phyloP scores from a whole-genome alignment of 2,113 vertebrate species.

The Shinisaurus crocodilurus region DNA sequence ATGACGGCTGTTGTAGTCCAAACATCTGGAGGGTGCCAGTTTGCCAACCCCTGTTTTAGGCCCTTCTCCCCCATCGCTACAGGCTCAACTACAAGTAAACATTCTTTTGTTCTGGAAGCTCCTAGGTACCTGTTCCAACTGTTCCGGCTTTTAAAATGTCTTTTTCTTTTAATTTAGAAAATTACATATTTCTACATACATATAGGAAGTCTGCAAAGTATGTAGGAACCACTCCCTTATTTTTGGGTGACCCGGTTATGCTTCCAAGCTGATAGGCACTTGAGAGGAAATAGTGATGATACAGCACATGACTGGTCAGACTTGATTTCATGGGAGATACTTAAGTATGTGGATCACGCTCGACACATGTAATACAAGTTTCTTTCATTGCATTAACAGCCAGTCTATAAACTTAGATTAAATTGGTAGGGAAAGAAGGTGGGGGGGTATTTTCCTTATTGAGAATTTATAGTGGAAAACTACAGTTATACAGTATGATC shows the following conservation, averaged over 20 bases:
- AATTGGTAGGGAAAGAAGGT: constrained; percentile 39
- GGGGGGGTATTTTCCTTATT: constrained; percentile 18
- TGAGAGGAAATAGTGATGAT: not conserved
- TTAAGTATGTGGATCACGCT: not conserved
- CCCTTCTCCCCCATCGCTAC: no score
- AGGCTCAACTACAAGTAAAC: not conserved
- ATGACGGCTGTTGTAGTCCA: no score
- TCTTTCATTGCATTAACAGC: constrained; percentile 44
- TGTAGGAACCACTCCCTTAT: no score
- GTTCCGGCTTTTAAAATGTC: not conserved
- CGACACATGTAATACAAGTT: not conserved
- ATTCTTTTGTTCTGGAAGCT: not conserved
- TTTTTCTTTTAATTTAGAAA: not conserved
- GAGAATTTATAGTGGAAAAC: constrained; percentile 48
- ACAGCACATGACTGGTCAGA: not conserved
- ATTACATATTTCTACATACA: no score
- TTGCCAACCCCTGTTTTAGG: no score
- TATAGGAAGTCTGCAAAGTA: no score
- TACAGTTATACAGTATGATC: constrained; percentile 56
- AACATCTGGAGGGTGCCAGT: no score
- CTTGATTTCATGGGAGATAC: not conserved
- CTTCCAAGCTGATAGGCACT: no score
- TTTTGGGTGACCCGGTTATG: not conserved
- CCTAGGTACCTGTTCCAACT: not conserved
- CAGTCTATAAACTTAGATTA: constrained; percentile 15